Evolutionary conservation across 1,140 invertebrate species (phyloP).

Genomic region (Apis florea): DNA sequence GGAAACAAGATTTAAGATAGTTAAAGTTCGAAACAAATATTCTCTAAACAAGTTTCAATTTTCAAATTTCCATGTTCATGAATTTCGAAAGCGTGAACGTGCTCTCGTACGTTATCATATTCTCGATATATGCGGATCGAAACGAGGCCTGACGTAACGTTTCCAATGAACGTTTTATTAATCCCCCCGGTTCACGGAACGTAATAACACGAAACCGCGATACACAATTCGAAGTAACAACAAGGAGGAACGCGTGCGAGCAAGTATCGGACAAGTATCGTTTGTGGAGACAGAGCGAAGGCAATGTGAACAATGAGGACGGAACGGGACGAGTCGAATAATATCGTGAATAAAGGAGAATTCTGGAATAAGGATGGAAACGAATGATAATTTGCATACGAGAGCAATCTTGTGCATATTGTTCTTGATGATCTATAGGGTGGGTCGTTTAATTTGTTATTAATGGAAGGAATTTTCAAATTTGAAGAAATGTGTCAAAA

Average conservation of each 20-base stretch:
- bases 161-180: background rate
- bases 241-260: background rate
- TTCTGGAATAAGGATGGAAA: background rate
- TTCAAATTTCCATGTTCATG: too few species aligned
- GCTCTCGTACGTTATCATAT: background rate
- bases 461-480: too few species aligned
- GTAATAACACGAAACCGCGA: background rate
- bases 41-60: too few species aligned
- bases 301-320: background rate
- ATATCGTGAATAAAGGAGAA: background rate
- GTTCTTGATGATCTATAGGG: too few species aligned
- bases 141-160: background rate
- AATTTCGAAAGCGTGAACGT: too few species aligned
- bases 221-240: background rate
- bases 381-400: conserved; percentile 6
- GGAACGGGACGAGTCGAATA: background rate
- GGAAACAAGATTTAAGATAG: too few species aligned
- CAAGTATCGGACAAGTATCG: background rate
- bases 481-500: too few species aligned
- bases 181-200: background rate
- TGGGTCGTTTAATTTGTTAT: too few species aligned
- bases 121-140: background rate
- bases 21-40: too few species aligned
- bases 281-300: background rate
- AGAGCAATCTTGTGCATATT: too few species aligned